Base-by-base conservation (phyloP, 1,140 invertebrate species). In the Drosophila kepulauana region DNA sequence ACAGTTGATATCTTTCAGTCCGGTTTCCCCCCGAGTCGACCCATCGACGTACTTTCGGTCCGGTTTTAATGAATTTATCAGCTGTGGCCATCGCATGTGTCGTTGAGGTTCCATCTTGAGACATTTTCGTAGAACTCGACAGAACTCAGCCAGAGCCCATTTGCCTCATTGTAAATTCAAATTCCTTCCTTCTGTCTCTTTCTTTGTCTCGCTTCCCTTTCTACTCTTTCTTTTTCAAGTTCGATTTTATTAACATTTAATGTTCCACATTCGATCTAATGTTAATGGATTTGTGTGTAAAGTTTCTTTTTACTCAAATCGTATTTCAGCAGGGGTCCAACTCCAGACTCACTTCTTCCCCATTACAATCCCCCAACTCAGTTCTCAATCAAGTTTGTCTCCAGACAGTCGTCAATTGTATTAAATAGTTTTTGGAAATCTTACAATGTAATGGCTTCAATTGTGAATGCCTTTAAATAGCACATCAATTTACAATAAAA, bases 21-120 rank as follows among this genome's bases (percentile, higher is more conserved):
- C 51, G 30, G 41, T 56, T 57, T 67, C 64, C 63, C 63, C 46
- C 6, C 35, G 13, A 13, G 16, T 46, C 33, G 3, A 7, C 6
- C 45, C 25, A 10, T 45, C 15, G 35, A 38, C 8, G 25, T 13
- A 46, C 16, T 70, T 62, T 58, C 41, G 52, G 45, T 45, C 56
- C 45, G 58, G 59, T 79, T 84, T 88, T 75, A 88, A 88, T 80
- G 85, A 88, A 87, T 82, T 88, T 88, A 84, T 88, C 80, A 84
- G 84, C 84, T 87, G 82, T 66, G 64, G 73, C 82, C 79, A 86
- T 86, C 82, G 77, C 57, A 54, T 63, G 54, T 51, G 43, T 66
- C 69, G 63, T 20, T 54, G 73, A 52, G 67, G 77, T 69, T 61
- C 49, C 38, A 35, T 35, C 64, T 74, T 54, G 56, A 72, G 61